These are phyloP conservation scores for Saguinus imperator DNA, from an alignment of 2,113 vertebrate species.

Conservation along the genomic window DNA sequence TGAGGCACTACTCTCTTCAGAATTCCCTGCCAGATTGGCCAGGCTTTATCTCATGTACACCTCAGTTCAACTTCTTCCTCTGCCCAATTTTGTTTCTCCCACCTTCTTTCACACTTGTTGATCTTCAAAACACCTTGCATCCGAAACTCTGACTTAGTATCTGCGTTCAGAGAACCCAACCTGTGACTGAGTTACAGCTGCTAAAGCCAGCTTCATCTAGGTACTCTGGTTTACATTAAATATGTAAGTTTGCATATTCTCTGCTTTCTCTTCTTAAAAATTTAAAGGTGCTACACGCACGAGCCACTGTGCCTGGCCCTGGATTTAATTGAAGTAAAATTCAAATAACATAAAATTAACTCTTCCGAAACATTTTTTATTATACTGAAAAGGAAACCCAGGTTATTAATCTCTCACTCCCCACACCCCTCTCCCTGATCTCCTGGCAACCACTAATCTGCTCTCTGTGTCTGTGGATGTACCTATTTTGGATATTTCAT, in stretches of 20 bases:
- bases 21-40: background rate
- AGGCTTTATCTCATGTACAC: background rate
- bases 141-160: background rate
- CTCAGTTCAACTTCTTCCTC: background rate
- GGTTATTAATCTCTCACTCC: background rate
- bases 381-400: background rate
- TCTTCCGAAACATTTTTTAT: background rate
- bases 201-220: background rate
- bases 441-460: background rate
- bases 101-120: background rate
- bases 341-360: background rate
- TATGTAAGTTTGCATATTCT: background rate
- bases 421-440: background rate
- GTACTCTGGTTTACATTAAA: background rate
- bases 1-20: background rate
- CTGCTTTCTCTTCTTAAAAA: background rate
- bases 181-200: background rate
- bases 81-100: background rate
- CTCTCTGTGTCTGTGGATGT: background rate
- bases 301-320: too few relatives aligned
- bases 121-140: slow-evolving; percentile 7
- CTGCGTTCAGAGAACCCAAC: background rate
- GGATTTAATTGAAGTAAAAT: background rate
- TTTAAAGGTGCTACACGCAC: background rate
- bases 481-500: background rate